Evolutionary conservation across 2,797 vertebrate species (phyloP), one percentile per base, ranked within the genome.

Genomic region (Myotis daubentonii): DNA sequence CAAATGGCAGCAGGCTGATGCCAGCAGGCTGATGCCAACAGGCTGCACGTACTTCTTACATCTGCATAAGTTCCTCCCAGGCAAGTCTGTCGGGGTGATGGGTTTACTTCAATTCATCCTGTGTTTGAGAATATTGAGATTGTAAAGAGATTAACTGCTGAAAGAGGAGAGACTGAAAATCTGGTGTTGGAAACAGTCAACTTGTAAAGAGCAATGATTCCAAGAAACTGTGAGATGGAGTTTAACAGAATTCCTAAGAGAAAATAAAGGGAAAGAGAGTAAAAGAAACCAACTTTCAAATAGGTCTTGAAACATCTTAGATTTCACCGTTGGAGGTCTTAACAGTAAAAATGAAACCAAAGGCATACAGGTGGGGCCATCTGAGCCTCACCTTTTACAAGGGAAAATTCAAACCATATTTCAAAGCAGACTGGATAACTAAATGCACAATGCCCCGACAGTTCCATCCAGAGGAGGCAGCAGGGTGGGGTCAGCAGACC

Each of bases 211-310:
- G 20, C 44, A 94, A 65, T 13, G n/a, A 89, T 62, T 89, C 55
- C 84, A 6, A 30, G 74, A 87, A 91, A 85, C 9, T 25, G 30
- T 10, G 44, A 55, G 33, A 78, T 41, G 22, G 60, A 81, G n/a
- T 66, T 55, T 72, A 65, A 92, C 22, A 71, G 38, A 85, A 93
- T 84, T 94, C 70, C 41, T 85, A 10, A 92, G 65, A 66, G 71
- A 70, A 93, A 83, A 89, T 66, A 49, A 91, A 95, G 13, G 5
- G 38, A 85, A 91, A 87, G 23, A 60, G 70, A 33, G 5, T 15
- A 85, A 72, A 93, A 72, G 76, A 91, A 95, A 74, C n/a, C 55
- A 57, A 51, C 74, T 71, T 92, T 57, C 76, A 89, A 91, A 76
- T 5, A 36, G 16, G 44, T 66, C 62, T 91, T 71, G 51, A 85